phyloP scores from a whole-genome alignment of 1,140 invertebrate genomes.

The Drosophila parabipectinata region DNA sequence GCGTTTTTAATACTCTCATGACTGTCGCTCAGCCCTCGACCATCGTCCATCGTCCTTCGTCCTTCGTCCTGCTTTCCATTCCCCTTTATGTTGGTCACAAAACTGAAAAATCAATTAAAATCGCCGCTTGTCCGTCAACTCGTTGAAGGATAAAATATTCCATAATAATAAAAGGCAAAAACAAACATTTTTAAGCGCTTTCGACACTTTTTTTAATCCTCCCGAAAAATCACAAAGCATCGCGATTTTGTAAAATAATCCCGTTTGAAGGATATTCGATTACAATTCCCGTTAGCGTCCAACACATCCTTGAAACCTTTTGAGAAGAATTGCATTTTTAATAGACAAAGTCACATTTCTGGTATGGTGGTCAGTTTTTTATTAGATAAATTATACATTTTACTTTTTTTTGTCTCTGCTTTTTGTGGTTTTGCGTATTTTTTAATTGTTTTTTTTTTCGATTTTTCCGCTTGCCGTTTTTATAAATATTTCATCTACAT shows the following conservation, averaged over 20 bases:
- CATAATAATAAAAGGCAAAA: slow-evolving; percentile 10
- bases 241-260: background rate
- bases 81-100: slow-evolving; percentile 23
- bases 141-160: slow-evolving; percentile 60
- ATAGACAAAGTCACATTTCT: slow-evolving; percentile 19
- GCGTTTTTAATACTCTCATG: slow-evolving; percentile 70
- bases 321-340: background rate
- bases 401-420: slow-evolving; percentile 57
- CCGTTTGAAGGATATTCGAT: background rate
- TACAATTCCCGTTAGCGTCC: no score
- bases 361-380: slow-evolving; percentile 78
- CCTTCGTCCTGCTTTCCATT: background rate
- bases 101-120: slow-evolving; percentile 76
- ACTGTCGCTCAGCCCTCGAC: background rate
- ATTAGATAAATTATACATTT: slow-evolving; percentile 66
- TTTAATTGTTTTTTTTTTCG: slow-evolving; percentile 8
- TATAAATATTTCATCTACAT: slow-evolving; percentile 55
- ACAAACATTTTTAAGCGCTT: background rate
- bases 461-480: slow-evolving; percentile 27
- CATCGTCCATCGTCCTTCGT: background rate
- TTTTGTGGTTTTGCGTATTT: slow-evolving; percentile 38
- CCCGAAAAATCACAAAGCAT: background rate
- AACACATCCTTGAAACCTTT: background rate
- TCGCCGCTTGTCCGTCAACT: slow-evolving; percentile 44
- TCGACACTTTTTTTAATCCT: slow-evolving; percentile 1